Conservation (phyloP, 2,797 vertebrate species). For the Mus caroli region DNA sequence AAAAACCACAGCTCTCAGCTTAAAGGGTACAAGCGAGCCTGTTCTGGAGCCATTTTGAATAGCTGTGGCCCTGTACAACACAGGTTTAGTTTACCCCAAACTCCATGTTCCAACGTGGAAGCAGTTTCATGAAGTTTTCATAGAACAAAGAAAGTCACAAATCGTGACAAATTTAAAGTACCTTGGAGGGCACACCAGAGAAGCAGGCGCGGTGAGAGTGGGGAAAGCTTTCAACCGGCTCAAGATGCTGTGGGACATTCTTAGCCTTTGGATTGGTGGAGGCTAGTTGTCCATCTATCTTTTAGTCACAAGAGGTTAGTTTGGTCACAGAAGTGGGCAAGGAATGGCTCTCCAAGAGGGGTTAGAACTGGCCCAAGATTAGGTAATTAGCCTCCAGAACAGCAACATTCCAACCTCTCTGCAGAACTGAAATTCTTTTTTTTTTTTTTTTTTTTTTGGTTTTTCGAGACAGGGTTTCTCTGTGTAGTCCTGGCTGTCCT, state of each 20-base stretch:
- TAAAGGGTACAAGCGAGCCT: neutral
- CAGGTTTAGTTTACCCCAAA: neutral
- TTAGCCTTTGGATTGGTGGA: neutral
- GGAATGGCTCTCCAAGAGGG: neutral
- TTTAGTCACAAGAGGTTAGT: neutral
- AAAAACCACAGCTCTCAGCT: neutral
- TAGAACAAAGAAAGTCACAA: neutral
- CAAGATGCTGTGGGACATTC: neutral
- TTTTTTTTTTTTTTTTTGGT: too few relatives aligned
- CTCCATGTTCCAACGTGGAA: neutral
- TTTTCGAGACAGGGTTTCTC: too few relatives aligned
- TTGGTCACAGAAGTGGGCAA: neutral
- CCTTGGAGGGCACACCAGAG: neutral
- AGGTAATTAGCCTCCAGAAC: neutral
- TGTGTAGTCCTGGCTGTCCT: too few relatives aligned
- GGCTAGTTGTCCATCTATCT: neutral
- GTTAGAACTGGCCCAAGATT: neutral
- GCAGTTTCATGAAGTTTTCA: neutral
- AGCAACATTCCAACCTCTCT: neutral
- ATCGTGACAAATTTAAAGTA: neutral
- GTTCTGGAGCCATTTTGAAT: neutral
- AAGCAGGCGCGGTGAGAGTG: neutral
- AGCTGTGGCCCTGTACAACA: neutral
- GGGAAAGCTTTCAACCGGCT: neutral
- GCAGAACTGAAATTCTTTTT: neutral